Base-by-base conservation (phyloP, 2,888 invertebrate species). In the Watsonalla cultraria region DNA sequence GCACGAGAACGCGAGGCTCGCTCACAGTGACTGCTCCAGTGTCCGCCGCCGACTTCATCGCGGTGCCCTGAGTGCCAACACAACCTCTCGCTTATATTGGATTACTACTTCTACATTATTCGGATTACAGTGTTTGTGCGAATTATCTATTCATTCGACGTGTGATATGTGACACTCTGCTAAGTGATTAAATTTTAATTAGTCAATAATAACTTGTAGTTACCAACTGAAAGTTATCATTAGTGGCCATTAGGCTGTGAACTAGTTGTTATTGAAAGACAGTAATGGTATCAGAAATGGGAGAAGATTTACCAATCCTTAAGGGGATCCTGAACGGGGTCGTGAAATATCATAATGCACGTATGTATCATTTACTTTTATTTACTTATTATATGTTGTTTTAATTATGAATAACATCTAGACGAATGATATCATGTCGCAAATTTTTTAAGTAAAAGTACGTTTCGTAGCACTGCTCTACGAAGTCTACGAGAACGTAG, bases 321-420 rank as follows among this genome's bases (percentile, higher is more conserved):
- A 97, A 97, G 90, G 96, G 96, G 81, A 97, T 97, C 89, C 93
- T 97, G 74, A 96, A 97, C 84, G 96, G 97, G 82, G 96, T 95
- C 81, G 96, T 96, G 85, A 95, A 96, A 90, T 96, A 96, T 90
- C 96, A 96, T 90, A 96, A 97, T 94, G 96, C 96, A 93, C 96
- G 97, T 97, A 96, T 91, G 96, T 96, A 91, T 91, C 11, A 11
- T 24, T 34, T 11, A 45, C 5, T 47, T 47, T 33, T 57, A 54
- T 33, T 49, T 51, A 55, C 51, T 48, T 55, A 14, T 51, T 33
- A 45, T 50, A 54, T 45, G 47, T 46, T 54, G 33, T 52, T 34
- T 55, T 34, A 46, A 24, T 24, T 24, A 24, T 24, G 24, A 24
- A 24, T 2, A 24, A 4, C 24, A 24, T 24, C 24, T 24, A 24